These are phyloP conservation scores for Stomorhina lunata DNA, from an alignment of 2,888 invertebrate genomes.

Conservation along the genomic window DNA sequence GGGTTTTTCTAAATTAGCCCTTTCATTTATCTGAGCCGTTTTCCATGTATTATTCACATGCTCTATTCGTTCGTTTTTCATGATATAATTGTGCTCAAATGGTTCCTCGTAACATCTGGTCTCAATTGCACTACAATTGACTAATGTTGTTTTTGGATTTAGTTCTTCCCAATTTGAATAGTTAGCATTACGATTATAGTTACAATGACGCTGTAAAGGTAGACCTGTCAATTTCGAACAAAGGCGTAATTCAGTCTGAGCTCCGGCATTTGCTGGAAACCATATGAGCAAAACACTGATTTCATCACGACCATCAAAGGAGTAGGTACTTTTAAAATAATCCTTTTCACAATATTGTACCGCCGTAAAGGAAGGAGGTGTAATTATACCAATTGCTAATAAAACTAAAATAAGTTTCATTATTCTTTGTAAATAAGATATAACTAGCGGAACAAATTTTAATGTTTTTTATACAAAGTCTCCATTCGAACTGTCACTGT, in stretches of 20 bases:
- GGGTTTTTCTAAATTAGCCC: slow-evolving; percentile 5
- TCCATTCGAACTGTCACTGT: neutral
- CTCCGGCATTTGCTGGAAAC: slow-evolving; percentile 38
- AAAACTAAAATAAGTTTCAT: slow-evolving; percentile 13
- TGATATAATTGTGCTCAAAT: slow-evolving; percentile 30
- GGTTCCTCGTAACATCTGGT: slow-evolving; percentile 20
- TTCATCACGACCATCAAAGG: neutral
- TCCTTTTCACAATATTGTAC: slow-evolving; percentile 37
- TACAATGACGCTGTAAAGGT: slow-evolving; percentile 41
- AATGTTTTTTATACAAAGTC: neutral
- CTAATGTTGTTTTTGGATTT: neutral
- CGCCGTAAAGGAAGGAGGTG: neutral
- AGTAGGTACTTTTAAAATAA: slow-evolving; percentile 4
- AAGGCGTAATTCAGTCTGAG: neutral
- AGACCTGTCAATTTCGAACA: slow-evolving; percentile 49
- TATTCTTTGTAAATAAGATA: neutral
- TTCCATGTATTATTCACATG: slow-evolving; percentile 34
- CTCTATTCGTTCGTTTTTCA: neutral
- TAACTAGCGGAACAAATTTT: neutral
- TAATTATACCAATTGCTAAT: neutral
- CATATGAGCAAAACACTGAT: slow-evolving; percentile 39
- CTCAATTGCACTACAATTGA: slow-evolving; percentile 20
- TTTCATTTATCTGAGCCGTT: slow-evolving; percentile 9
- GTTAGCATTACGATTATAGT: neutral
- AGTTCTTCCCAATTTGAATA: slow-evolving; percentile 24